phyloP scores from a whole-genome alignment of 2,888 invertebrate genomes.

The Leptinotarsa tumamoca region DNA sequence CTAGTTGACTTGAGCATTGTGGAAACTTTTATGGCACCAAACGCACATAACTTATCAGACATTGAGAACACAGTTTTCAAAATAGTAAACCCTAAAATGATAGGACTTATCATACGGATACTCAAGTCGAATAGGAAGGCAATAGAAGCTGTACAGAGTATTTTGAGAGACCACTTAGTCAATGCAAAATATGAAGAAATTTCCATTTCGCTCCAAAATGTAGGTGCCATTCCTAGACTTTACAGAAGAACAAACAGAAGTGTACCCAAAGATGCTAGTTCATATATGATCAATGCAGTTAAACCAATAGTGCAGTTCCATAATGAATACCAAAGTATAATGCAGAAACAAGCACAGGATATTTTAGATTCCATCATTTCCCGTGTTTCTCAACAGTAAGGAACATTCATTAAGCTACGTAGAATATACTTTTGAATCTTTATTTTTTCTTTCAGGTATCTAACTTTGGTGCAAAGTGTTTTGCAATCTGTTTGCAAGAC shows the following conservation, averaged over 20 bases:
- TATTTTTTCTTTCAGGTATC: slow-evolving; percentile 68
- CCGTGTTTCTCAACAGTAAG: slow-evolving; percentile 69
- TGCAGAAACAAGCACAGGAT: slow-evolving; percentile 61
- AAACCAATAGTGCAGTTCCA: slow-evolving; percentile 72
- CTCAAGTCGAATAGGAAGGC: slow-evolving; percentile 53
- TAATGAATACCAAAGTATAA: slow-evolving; percentile 65
- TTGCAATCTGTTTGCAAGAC: slow-evolving; percentile 94
- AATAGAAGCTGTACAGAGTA: slow-evolving; percentile 47
- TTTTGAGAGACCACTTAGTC: slow-evolving; percentile 55
- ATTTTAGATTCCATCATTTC: slow-evolving; percentile 66
- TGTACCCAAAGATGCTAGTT: slow-evolving; percentile 83
- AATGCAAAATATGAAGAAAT: slow-evolving; percentile 63
- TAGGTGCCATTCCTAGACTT: slow-evolving; percentile 92
- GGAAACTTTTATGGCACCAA: slow-evolving; percentile 47
- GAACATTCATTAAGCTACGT: slow-evolving; percentile 30
- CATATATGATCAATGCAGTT: slow-evolving; percentile 70
- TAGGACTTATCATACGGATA: slow-evolving; percentile 51
- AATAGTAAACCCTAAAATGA: slow-evolving; percentile 54
- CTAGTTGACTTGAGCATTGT: slow-evolving; percentile 56
- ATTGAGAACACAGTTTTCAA: slow-evolving; percentile 54
- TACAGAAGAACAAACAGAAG: slow-evolving; percentile 93
- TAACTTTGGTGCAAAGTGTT: slow-evolving; percentile 84
- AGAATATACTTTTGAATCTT: too few species aligned
- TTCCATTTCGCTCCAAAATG: slow-evolving; percentile 78
- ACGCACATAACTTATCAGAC: slow-evolving; percentile 39